Percentiles rank a stretch among this genome's conserved stretches.
phyloP scores from a whole-genome alignment of 2,797 vertebrate genomes.

The Melanotaenia maccullochi region DNA sequence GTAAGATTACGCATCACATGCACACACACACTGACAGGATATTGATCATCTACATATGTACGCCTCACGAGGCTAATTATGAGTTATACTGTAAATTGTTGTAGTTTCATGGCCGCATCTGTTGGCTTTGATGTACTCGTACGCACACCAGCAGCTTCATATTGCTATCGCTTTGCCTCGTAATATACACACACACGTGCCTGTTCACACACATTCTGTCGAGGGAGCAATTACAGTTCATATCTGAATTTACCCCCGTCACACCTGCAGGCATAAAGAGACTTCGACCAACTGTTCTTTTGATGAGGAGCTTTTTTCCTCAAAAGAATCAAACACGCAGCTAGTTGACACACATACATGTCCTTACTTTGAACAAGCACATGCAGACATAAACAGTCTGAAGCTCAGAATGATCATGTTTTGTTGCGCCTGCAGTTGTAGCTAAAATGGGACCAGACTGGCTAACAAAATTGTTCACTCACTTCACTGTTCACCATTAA shows the following conservation, averaged over 20 bases:
- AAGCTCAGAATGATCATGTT: slow-evolving; percentile 45
- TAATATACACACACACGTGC: slow-evolving; percentile 18
- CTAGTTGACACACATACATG: slow-evolving; percentile 13
- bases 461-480: slow-evolving; percentile 25
- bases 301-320: slow-evolving; percentile 58
- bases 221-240: slow-evolving; percentile 58
- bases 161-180: slow-evolving; percentile 64
- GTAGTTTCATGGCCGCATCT: slow-evolving; percentile 58
- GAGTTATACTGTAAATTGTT: slow-evolving; percentile 46
- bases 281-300: slow-evolving; percentile 68
- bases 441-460: slow-evolving; percentile 31
- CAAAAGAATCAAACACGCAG: slow-evolving; percentile 30
- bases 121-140: slow-evolving; percentile 57
- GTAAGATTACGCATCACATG: not conserved
- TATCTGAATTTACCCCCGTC: slow-evolving; percentile 59
- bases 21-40: slow-evolving; percentile 29
- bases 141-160: slow-evolving; percentile 54
- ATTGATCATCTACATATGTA: slow-evolving; percentile 56
- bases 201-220: slow-evolving; percentile 21
- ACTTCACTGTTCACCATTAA: slow-evolving; percentile 11
- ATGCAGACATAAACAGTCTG: slow-evolving; percentile 42
- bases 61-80: slow-evolving; percentile 68
- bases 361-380: slow-evolving; percentile 49
- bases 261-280: slow-evolving; percentile 77
- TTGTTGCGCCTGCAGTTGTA: slow-evolving; percentile 46